Evolutionary conservation across 2,113 vertebrate species (phyloP), one percentile per base, ranked within the genome.

Genomic region (Elanus axillaris): DNA sequence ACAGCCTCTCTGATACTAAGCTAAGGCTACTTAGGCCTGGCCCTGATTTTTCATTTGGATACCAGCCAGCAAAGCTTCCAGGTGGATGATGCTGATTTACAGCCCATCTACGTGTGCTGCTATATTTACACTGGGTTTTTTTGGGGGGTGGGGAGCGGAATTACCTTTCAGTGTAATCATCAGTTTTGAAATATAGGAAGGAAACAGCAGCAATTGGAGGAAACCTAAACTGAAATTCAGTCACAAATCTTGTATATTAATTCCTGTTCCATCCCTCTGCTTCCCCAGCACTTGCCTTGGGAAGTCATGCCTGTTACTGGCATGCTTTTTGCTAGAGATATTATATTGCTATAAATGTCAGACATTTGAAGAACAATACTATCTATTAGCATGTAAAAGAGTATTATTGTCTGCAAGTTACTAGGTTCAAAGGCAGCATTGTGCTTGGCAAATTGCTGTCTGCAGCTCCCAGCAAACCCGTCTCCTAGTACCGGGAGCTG

Each of bases 301-400:
- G 86, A 92, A 94, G 80, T 43, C 1, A 3, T n/a, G 58, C 85
- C 58, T 50, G 4, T 77, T 69, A 22, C 88, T 69, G 68, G 83
- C 76, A 15, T 15, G 75, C 34, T 73, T 67, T 80, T 64, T 5
- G 4, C 40, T 48, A 56, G 69, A 80, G 86, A 84, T 68, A 78
- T 82, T 75, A 59, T 29, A 75, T 81, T 93, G 94, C 90, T 88
- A 31, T 83, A 94, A 93, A 94, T 82, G 93, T 93, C 94, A 96
- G 81, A 42, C 74, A n/a, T 88, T 78, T 93, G 85, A 90, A 94
- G 88, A 96, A 97, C 90, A 94, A 95, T 93, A 45, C 36, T 52
- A 68, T 69, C 88, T 88, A 95, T 96, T 96, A 94, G 68, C 86
- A 94, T 86, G 88, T 55, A 86, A 94, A 93, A 93, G 88, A 84